These are phyloP conservation scores for Lepidostoma basale DNA, from an alignment of 1,140 invertebrate genomes.

Conservation along the genomic window DNA sequence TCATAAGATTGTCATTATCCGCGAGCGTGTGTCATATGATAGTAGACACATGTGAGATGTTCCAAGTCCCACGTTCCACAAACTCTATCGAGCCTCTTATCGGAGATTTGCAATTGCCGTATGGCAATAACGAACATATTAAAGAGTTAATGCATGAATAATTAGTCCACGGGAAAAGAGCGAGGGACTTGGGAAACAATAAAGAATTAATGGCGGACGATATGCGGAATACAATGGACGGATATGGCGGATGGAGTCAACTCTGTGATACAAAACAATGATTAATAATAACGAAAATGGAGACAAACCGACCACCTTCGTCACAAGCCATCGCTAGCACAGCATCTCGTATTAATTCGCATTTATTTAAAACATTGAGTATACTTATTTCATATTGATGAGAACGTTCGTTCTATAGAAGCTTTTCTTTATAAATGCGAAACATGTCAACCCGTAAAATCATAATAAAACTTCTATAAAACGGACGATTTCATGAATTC, in stretches of 20 bases:
- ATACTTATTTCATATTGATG: no score
- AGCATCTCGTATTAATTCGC: no score
- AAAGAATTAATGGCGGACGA: neutral
- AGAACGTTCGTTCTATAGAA: no score
- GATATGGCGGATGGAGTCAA: slow-evolving; percentile 3
- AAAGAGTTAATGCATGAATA: slow-evolving; percentile 7
- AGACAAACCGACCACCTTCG: neutral
- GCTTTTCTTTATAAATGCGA: no score
- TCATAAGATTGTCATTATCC: no score
- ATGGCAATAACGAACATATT: slow-evolving; percentile 14
- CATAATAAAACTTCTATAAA: no score
- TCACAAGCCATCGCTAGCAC: no score
- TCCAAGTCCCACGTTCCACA: slow-evolving; percentile 15
- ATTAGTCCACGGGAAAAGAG: slow-evolving; percentile 10
- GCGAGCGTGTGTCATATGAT: no score
- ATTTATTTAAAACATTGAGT: no score
- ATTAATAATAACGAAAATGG: slow-evolving; percentile 2
- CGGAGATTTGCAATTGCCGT: neutral
- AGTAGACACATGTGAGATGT: no score
- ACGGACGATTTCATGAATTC: no score
- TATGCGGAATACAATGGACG: slow-evolving; percentile 16
- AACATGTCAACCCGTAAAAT: no score
- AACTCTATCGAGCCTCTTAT: neutral
- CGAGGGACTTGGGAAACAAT: slow-evolving; percentile 16
- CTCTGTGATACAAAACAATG: slow-evolving; percentile 6